phyloP scores from a whole-genome alignment of 1,140 invertebrate genomes.

The Teleopsis dalmanni region DNA sequence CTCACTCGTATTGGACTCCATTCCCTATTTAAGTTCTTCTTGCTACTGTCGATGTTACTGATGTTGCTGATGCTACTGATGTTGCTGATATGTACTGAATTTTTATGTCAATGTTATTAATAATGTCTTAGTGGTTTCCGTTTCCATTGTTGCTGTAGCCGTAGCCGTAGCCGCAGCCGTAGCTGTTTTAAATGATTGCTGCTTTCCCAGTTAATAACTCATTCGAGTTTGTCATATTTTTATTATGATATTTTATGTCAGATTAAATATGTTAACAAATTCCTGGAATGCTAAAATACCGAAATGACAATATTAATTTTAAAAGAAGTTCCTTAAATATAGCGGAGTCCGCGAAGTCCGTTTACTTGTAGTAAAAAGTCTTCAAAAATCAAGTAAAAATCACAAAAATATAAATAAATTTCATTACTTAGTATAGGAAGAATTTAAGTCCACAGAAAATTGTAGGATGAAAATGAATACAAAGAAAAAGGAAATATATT shows the following conservation, averaged over 20 bases:
- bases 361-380: too few species aligned
- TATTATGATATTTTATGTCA: conserved; percentile 19
- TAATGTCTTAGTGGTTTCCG: not conserved
- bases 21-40: too few species aligned
- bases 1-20: too few species aligned
- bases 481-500: too few species aligned
- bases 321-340: too few species aligned
- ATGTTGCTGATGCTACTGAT: not conserved
- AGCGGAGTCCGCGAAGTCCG: too few species aligned
- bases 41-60: not conserved
- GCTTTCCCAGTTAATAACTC: conserved; percentile 10
- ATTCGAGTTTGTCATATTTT: conserved; percentile 12
- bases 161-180: not conserved
- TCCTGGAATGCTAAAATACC: conserved; percentile 12
- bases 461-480: too few species aligned
- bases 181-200: not conserved
- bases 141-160: not conserved
- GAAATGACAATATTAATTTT: conserved; percentile 17
- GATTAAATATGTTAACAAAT: conserved; percentile 19
- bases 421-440: too few species aligned
- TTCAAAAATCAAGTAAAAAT: too few species aligned
- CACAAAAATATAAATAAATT: too few species aligned
- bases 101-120: conserved; percentile 3
- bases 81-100: not conserved
- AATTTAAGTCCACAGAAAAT: too few species aligned